Evolutionary conservation across 1,140 invertebrate genomes (phyloP).

Genomic region (Drosophila micromelanica): DNA sequence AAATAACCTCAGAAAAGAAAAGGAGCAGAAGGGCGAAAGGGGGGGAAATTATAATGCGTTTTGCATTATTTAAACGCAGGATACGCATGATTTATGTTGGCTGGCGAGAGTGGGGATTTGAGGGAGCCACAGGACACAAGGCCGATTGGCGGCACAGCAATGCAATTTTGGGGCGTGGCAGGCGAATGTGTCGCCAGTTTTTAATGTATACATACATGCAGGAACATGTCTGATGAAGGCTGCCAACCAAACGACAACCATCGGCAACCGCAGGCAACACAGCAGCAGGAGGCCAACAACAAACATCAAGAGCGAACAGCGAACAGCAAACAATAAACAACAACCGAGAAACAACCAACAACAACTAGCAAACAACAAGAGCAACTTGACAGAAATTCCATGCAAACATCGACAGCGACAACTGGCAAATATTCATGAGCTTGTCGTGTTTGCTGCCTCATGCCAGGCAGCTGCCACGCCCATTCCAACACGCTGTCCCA

Average conservation of each 20-base stretch:
- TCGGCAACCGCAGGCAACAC: constrained; percentile 7
- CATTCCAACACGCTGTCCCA: not conserved
- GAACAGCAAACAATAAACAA: constrained; percentile 14
- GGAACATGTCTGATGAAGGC: constrained; percentile 32
- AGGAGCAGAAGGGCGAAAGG: not conserved
- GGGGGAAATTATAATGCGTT: constrained; percentile 38
- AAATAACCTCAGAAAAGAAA: too few relatives aligned
- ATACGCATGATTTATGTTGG: constrained; percentile 34
- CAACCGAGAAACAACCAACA: constrained; percentile 5
- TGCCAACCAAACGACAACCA: constrained; percentile 14
- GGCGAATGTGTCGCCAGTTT: constrained; percentile 35
- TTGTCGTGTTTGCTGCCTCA: constrained; percentile 46
- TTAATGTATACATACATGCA: constrained; percentile 35
- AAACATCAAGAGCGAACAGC: constrained; percentile 6
- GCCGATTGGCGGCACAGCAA: not conserved
- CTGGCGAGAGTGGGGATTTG: not conserved
- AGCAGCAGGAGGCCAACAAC: constrained; percentile 32
- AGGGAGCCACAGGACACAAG: not conserved
- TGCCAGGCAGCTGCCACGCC: constrained; percentile 1
- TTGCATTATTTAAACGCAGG: constrained; percentile 42
- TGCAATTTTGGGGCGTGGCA: constrained; percentile 16
- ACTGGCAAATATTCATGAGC: constrained; percentile 57
- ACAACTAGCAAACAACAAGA: constrained; percentile 13
- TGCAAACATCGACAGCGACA: constrained; percentile 47
- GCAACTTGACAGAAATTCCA: constrained; percentile 42